Conservation (phyloP, 2,888 invertebrate genomes). For the Hypselothyrea guttata region DNA sequence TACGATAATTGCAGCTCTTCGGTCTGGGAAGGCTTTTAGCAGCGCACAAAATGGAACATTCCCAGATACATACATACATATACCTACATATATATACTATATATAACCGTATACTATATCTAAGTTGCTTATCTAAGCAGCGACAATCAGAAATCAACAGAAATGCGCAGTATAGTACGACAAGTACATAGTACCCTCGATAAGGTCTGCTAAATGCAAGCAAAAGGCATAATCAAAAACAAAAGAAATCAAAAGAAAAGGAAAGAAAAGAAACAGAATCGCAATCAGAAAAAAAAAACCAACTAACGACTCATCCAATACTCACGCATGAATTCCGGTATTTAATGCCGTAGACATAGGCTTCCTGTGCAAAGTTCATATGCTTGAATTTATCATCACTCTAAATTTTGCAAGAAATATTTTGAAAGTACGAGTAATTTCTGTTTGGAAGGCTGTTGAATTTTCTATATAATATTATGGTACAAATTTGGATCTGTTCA, state of each 20-base stretch:
- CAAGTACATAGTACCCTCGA: slow-evolving; percentile 21
- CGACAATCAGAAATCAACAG: slow-evolving; percentile 20
- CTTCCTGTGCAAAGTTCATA: slow-evolving; percentile 32
- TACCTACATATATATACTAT: background rate
- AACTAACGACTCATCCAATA: slow-evolving; percentile 31
- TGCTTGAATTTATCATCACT: slow-evolving; percentile 17
- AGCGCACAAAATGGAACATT: slow-evolving; percentile 11
- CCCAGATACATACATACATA: background rate
- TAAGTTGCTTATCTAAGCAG: slow-evolving; percentile 29
- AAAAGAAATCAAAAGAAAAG: background rate
- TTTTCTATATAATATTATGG: too few relatives aligned
- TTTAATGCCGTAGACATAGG: background rate
- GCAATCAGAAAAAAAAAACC: slow-evolving; percentile 3
- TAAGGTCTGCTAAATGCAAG: slow-evolving; percentile 14
- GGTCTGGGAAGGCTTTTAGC: slow-evolving; percentile 5
- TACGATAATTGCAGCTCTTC: slow-evolving; percentile 15
- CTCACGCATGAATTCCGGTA: slow-evolving; percentile 30
- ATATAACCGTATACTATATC: slow-evolving; percentile 12
- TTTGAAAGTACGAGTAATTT: too few relatives aligned
- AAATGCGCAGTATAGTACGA: slow-evolving; percentile 26
- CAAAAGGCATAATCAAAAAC: slow-evolving; percentile 1
- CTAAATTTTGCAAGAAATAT: too few relatives aligned
- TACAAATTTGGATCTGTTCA: too few relatives aligned
- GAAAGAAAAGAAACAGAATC: too few relatives aligned
- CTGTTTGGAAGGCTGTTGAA: too few relatives aligned